phyloP scores from a whole-genome alignment of 1,140 invertebrate genomes.

The Zaprionus lachaisei region DNA sequence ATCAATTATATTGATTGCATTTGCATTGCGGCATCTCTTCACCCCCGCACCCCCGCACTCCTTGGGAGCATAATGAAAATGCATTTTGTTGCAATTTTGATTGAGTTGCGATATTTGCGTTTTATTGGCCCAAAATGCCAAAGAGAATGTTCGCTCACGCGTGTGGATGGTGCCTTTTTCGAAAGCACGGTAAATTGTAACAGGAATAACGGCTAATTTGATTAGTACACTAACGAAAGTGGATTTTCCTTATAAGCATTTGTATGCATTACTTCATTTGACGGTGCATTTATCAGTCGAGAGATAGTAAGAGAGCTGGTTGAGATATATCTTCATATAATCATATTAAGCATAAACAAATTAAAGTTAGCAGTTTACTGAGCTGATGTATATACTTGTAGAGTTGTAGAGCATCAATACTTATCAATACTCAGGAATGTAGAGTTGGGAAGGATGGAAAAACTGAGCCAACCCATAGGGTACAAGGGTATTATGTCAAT shows the following conservation, averaged over 20 bases:
- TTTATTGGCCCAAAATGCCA: conserved; percentile 39
- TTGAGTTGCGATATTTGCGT: conserved; percentile 46
- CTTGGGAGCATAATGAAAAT: conserved; percentile 42
- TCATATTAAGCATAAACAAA: too few relatives aligned
- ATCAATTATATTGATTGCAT: conserved; percentile 65
- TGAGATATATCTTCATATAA: too few relatives aligned
- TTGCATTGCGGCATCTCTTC: conserved; percentile 34
- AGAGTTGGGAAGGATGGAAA: too few relatives aligned
- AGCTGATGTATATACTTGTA: too few relatives aligned
- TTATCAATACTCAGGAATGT: too few relatives aligned
- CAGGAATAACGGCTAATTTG: background rate
- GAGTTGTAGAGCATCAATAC: too few relatives aligned
- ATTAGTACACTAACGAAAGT: background rate
- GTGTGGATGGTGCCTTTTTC: conserved; percentile 7
- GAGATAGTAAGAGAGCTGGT: too few relatives aligned
- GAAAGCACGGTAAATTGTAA: background rate
- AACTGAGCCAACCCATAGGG: too few relatives aligned
- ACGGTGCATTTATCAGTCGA: background rate
- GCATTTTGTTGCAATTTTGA: conserved; percentile 57
- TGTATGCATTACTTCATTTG: too few relatives aligned
- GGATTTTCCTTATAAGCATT: background rate
- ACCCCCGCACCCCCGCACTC: background rate
- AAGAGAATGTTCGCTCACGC: conserved; percentile 14
- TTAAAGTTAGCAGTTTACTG: too few relatives aligned
- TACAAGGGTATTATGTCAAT: too few relatives aligned